Conservation (phyloP, 2,797 vertebrate species). For the Parauchenoglanis punctatus region DNA sequence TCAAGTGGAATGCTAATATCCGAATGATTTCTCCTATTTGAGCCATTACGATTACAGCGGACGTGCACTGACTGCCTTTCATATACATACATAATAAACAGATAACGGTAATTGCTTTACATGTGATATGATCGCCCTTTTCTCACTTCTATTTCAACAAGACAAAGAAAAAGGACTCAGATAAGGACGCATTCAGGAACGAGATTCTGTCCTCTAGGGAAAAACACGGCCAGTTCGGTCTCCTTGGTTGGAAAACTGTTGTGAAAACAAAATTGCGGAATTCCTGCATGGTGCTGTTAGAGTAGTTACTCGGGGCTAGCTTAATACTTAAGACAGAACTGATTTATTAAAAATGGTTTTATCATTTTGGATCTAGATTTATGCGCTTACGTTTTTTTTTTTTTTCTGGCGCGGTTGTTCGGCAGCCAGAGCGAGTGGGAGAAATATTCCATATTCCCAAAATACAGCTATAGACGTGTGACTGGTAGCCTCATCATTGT, state of each 20-base stretch:
- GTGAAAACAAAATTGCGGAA: conserved; percentile 22
- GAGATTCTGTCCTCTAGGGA: conserved; percentile 43
- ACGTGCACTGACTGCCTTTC: conserved; percentile 34
- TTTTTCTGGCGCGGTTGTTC: neutral
- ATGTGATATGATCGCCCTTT: conserved; percentile 31
- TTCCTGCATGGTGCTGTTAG: conserved; percentile 18
- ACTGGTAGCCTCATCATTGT: conserved; percentile 35
- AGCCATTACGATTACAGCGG: conserved; percentile 5
- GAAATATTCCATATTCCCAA: neutral
- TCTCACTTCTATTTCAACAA: conserved; percentile 23
- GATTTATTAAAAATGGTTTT: conserved; percentile 41
- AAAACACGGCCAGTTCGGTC: neutral
- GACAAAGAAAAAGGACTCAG: conserved; percentile 33
- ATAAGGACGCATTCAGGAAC: conserved; percentile 12
- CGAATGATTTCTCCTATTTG: neutral
- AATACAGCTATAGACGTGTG: conserved; percentile 26
- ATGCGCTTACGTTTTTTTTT: neutral
- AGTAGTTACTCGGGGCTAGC: conserved; percentile 35
- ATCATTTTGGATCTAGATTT: conserved; percentile 22
- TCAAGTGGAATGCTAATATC: conserved; percentile 36
- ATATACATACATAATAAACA: conserved; percentile 43
- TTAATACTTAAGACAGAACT: conserved; percentile 21
- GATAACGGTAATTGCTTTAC: conserved; percentile 47
- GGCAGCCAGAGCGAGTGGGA: neutral
- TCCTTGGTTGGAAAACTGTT: conserved; percentile 40